Conservation (phyloP, 2,797 vertebrate genomes). For the Peromyscus eremicus region DNA sequence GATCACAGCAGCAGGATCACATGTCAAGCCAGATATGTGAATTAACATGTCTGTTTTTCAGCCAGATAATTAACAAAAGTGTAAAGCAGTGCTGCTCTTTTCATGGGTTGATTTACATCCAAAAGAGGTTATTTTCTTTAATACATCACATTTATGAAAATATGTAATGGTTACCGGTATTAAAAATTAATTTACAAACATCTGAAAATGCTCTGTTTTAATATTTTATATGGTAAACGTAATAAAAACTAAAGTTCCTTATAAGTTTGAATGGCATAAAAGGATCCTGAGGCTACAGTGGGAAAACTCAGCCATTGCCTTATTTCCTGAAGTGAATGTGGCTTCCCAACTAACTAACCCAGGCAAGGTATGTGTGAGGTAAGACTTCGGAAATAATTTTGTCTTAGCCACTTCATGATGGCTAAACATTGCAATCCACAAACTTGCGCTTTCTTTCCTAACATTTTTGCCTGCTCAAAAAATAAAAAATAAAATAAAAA, state of each 20-base stretch:
- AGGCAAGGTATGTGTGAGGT: neutral
- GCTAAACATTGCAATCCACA: neutral
- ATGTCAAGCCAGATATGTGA: neutral
- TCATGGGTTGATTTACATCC: neutral
- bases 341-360: neutral
- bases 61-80: neutral
- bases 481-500: neutral
- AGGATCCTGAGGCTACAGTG: neutral
- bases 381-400: neutral
- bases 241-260: neutral
- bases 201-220: neutral
- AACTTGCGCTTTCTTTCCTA: neutral
- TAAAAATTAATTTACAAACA: constrained; percentile 10
- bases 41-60: neutral
- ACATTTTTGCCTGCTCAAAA: neutral
- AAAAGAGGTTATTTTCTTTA: constrained; percentile 1
- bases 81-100: neutral
- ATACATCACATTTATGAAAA: neutral
- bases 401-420: neutral
- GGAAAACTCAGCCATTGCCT: neutral
- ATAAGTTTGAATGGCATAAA: neutral
- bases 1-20: neutral
- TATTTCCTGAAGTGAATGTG: neutral
- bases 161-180: neutral
- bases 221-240: constrained; percentile 13